Conservation (phyloP, 2,113 vertebrate species). For the Tetrax tetrax region DNA sequence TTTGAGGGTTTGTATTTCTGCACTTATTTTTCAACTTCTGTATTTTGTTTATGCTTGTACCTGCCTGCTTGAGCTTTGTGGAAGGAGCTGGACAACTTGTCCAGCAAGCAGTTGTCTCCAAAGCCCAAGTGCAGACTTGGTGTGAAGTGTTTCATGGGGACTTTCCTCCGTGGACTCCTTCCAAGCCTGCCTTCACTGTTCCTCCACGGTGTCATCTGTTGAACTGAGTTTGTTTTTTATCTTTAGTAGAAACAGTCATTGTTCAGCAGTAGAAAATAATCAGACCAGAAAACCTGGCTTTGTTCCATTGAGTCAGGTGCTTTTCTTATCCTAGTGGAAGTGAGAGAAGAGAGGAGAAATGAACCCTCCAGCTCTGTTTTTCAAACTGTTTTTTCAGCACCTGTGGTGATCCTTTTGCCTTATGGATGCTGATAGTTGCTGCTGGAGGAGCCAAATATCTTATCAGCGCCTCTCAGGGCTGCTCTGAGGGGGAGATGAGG, state of each 20-base stretch:
- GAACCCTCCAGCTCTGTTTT: not conserved
- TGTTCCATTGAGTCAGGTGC: not conserved
- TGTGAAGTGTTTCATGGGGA: not conserved
- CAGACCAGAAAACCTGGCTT: not conserved
- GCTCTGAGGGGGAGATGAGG: not conserved
- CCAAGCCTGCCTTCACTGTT: not conserved
- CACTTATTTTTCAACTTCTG: not conserved
- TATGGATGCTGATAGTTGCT: not conserved
- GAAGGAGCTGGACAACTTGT: not conserved
- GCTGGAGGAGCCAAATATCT: not conserved
- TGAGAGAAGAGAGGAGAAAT: not conserved
- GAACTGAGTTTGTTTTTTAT: not conserved
- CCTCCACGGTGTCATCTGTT: not conserved
- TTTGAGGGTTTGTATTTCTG: rapidly evolving
- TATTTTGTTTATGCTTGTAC: not conserved
- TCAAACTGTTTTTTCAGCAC: not conserved
- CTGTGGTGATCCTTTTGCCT: not conserved
- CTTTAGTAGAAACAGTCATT: not conserved
- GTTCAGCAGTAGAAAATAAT: not conserved
- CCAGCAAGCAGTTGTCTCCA: not conserved
- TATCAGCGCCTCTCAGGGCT: not conserved
- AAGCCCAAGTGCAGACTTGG: not conserved
- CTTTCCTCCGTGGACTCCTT: not conserved
- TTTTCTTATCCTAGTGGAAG: not conserved
- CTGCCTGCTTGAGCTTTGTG: not conserved